These are phyloP conservation scores for Neria commutata DNA, from an alignment of 2,888 invertebrate species.

Conservation along the genomic window DNA sequence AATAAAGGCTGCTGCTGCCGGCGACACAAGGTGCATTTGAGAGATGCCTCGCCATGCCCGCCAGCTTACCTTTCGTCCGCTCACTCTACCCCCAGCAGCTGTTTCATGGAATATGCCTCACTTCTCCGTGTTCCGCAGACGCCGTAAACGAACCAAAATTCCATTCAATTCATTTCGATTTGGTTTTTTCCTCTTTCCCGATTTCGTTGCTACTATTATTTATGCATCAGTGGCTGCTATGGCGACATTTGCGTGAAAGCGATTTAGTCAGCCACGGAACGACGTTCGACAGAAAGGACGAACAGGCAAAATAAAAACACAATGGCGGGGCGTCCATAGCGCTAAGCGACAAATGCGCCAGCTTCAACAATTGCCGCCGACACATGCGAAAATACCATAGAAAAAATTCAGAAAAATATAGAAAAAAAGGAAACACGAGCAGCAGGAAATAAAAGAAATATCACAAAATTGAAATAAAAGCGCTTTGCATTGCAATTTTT, in stretches of 20 bases:
- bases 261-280: conserved; percentile 38
- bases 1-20: too few species aligned
- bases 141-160: too few species aligned
- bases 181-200: not conserved
- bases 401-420: not conserved
- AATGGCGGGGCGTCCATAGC: not conserved
- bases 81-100: too few species aligned
- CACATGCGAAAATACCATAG: not conserved
- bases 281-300: not conserved
- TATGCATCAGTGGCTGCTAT: conserved; percentile 54
- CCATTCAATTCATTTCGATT: too few species aligned
- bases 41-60: too few species aligned
- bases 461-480: too few species aligned
- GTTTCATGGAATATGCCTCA: too few species aligned
- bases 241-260: conserved; percentile 53
- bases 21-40: too few species aligned
- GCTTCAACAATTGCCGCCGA: not conserved
- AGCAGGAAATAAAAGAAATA: not conserved
- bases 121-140: too few species aligned
- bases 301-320: not conserved
- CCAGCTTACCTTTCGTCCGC: too few species aligned
- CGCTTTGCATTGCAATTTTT: too few species aligned
- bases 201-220: conserved; percentile 41
- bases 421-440: not conserved
- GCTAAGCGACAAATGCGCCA: not conserved